phyloP scores from a whole-genome alignment of 2,797 vertebrate species.

The Steatocranus sp. region DNA sequence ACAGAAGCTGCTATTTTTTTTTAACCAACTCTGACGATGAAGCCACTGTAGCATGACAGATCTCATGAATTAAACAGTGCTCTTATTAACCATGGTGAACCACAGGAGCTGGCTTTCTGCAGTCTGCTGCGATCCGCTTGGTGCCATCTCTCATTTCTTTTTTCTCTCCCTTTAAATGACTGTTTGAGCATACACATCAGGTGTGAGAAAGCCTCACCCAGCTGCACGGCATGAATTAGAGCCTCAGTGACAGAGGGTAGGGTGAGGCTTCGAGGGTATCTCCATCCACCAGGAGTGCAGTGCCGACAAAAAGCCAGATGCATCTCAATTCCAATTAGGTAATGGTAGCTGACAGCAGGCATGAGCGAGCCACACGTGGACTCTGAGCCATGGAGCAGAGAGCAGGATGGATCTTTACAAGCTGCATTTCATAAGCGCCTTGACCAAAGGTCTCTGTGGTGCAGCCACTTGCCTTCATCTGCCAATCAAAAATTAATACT shows the following conservation, averaged over 20 bases:
- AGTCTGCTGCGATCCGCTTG: conserved; percentile 11
- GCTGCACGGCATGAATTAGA: conserved; percentile 16
- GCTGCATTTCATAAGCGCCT: conserved; percentile 43
- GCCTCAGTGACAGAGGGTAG: neutral
- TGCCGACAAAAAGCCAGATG: conserved; percentile 66
- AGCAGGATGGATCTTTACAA: conserved; percentile 30
- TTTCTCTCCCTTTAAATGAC: neutral
- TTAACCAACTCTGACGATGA: conserved; percentile 23
- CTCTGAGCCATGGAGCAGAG: conserved; percentile 23
- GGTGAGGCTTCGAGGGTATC: neutral
- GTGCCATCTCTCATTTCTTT: conserved; percentile 1
- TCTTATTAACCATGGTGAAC: conserved; percentile 56
- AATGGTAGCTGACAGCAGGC: conserved; percentile 75
- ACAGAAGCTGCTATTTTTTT: conserved; percentile 22
- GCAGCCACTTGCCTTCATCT: neutral
- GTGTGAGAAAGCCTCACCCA: neutral
- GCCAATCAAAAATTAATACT: conserved; percentile 39
- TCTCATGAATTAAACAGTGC: conserved; percentile 69
- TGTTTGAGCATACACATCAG: conserved; percentile 28
- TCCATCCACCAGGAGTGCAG: conserved; percentile 49
- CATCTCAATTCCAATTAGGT: conserved; percentile 80
- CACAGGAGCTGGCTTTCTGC: conserved; percentile 15
- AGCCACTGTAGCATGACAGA: conserved; percentile 59
- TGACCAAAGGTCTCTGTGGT: conserved; percentile 16
- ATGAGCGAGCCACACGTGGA: conserved; percentile 56